phyloP scores from a whole-genome alignment of 92 coral and sea anemone genomes.

The Porites evermanni region DNA sequence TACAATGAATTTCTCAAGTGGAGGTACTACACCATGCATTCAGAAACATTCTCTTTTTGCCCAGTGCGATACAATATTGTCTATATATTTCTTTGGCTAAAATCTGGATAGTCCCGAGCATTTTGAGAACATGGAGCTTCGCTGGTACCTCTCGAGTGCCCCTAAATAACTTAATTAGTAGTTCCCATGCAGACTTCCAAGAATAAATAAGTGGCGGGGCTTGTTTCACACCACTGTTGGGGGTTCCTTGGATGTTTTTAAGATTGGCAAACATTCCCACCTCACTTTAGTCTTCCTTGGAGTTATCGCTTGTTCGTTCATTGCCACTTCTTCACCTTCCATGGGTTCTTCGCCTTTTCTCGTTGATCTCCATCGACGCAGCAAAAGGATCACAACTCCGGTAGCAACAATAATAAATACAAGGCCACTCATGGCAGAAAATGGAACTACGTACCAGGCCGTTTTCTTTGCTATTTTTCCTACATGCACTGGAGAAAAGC shows the following conservation, averaged over 20 bases:
- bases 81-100: too few relatives aligned
- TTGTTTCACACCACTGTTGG: conserved; percentile 3
- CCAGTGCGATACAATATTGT: too few relatives aligned
- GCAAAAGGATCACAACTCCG: neutral
- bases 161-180: neutral
- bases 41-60: too few relatives aligned
- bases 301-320: neutral
- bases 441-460: conserved; percentile 10
- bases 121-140: too few relatives aligned
- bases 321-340: neutral
- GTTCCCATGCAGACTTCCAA: neutral
- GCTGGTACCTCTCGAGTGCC: too few relatives aligned
- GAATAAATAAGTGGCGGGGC: too few relatives aligned
- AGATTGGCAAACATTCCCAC: neutral
- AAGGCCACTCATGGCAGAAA: neutral
- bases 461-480: neutral
- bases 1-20: too few relatives aligned
- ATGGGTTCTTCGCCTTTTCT: neutral
- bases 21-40: too few relatives aligned
- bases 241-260: neutral
- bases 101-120: too few relatives aligned
- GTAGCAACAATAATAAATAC: neutral
- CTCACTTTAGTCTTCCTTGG: conserved; percentile 2
- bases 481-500: conserved; percentile 6
- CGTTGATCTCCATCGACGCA: conserved; percentile 22